These are phyloP conservation scores for Strongylocentrotus purpuratus DNA, from an alignment of 35 echinoderm and acorn worm species.

Conservation along the genomic window DNA sequence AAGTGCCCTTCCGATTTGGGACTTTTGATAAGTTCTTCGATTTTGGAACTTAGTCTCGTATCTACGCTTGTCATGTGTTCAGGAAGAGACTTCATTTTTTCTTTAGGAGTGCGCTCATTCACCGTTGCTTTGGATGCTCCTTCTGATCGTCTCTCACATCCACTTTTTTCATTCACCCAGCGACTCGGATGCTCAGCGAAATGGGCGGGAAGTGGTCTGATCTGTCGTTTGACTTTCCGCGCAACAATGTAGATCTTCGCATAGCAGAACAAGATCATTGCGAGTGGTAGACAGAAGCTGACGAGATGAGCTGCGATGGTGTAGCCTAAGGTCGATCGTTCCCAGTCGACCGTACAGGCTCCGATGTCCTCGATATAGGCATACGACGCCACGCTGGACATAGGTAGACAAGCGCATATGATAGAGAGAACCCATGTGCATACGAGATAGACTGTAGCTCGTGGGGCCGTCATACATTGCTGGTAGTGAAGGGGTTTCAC, in stretches of 20 bases:
- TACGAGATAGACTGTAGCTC: conserved; percentile 32
- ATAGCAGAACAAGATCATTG: conserved; percentile 50
- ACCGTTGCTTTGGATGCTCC: conserved; percentile 1
- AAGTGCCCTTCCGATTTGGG: background rate
- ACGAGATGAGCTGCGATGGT: conserved; percentile 27
- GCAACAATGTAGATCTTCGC: conserved; percentile 55
- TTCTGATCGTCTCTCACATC: background rate
- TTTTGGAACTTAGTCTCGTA: background rate
- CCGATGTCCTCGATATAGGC: conserved; percentile 46
- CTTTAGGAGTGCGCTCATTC: background rate
- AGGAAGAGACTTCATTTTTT: background rate
- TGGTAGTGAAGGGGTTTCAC: conserved; percentile 56
- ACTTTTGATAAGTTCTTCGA: background rate
- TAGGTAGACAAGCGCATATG: conserved; percentile 6
- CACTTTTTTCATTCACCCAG: conserved; percentile 7
- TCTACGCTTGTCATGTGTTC: conserved; percentile 4
- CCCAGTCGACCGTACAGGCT: conserved; percentile 52
- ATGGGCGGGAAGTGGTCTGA: conserved; percentile 40
- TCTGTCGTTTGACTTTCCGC: conserved; percentile 35
- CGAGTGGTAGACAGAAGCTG: conserved; percentile 39
- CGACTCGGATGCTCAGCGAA: background rate
- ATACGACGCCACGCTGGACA: conserved; percentile 19
- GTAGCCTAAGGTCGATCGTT: conserved; percentile 9
- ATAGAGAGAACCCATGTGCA: conserved; percentile 35
- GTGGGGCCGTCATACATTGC: conserved; percentile 42